phyloP scores from a whole-genome alignment of 2,888 invertebrate species.

The Ormia ochracea region DNA sequence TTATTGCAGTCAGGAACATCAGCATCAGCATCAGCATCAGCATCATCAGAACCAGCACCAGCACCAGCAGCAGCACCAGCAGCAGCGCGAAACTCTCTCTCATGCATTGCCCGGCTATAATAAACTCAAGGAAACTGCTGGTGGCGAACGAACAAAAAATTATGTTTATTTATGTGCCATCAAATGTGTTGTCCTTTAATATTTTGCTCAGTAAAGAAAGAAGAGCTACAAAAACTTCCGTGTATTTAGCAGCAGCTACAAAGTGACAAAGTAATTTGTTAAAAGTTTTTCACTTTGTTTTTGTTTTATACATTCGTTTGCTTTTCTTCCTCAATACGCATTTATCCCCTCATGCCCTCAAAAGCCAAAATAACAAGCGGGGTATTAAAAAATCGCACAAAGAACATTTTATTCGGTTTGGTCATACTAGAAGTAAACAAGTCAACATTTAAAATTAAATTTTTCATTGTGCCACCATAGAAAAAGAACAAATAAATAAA shows the following conservation, averaged over 20 bases:
- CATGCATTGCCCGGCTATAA: constrained; percentile 4
- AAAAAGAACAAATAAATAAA: neutral
- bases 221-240: constrained; percentile 53
- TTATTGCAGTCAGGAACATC: constrained; percentile 52
- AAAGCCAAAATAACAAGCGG: neutral
- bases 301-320: neutral
- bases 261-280: constrained; percentile 63
- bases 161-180: too few species aligned
- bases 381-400: constrained; percentile 20
- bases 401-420: constrained; percentile 7
- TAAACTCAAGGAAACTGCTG: neutral
- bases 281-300: constrained; percentile 49
- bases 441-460: constrained; percentile 57
- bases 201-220: neutral
- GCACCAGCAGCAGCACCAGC: constrained; percentile 27
- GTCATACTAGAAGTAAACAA: constrained; percentile 24
- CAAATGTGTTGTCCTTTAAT: constrained; percentile 46
- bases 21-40: constrained; percentile 30
- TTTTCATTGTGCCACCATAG: constrained; percentile 35
- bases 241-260: constrained; percentile 59
- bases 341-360: neutral
- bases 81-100: constrained; percentile 18
- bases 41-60: too few species aligned
- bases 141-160: constrained; percentile 5
- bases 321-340: constrained; percentile 51